Percentiles rank a stretch among this genome's conserved stretches.
Conservation (phyloP, 1,140 invertebrate species). For the Patella vulgata region DNA sequence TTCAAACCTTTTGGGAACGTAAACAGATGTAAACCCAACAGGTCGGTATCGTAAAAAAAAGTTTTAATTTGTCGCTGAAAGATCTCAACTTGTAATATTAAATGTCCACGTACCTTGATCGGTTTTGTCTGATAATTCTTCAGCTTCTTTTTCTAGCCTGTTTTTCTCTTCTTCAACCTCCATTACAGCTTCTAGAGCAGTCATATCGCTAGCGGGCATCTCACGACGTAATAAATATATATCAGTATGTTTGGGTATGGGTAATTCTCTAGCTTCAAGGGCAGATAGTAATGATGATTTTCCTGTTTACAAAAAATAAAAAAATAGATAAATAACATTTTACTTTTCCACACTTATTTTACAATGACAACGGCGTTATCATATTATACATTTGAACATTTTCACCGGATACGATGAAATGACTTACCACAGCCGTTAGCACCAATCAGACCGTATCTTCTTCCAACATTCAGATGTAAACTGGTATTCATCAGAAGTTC, state of each 20-base stretch:
- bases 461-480: slow-evolving; percentile 95
- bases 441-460: slow-evolving; percentile 96
- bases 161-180: slow-evolving; percentile 97
- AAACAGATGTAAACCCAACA: too few relatives aligned
- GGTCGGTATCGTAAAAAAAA: too few relatives aligned
- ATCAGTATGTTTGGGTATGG: slow-evolving; percentile 96
- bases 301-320: slow-evolving; percentile 68
- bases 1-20: too few relatives aligned
- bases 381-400: too few relatives aligned
- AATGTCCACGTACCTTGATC: slow-evolving; percentile 85
- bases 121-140: slow-evolving; percentile 84
- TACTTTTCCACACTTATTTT: not conserved
- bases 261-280: slow-evolving; percentile 92
- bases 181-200: slow-evolving; percentile 95
- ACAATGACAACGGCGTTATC: not conserved
- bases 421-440: slow-evolving; percentile 93
- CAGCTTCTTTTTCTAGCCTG: slow-evolving; percentile 91
- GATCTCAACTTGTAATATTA: too few relatives aligned
- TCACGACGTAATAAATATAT: slow-evolving; percentile 97
- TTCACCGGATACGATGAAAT: too few relatives aligned
- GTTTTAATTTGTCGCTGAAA: too few relatives aligned
- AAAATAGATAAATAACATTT: slow-evolving; percentile 1
- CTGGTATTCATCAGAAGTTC: slow-evolving; percentile 96
- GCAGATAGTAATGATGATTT: slow-evolving; percentile 94
- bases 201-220: slow-evolving; percentile 92